phyloP scores from a whole-genome alignment of 2,888 invertebrate genomes.

The Ophion obscuratus region DNA sequence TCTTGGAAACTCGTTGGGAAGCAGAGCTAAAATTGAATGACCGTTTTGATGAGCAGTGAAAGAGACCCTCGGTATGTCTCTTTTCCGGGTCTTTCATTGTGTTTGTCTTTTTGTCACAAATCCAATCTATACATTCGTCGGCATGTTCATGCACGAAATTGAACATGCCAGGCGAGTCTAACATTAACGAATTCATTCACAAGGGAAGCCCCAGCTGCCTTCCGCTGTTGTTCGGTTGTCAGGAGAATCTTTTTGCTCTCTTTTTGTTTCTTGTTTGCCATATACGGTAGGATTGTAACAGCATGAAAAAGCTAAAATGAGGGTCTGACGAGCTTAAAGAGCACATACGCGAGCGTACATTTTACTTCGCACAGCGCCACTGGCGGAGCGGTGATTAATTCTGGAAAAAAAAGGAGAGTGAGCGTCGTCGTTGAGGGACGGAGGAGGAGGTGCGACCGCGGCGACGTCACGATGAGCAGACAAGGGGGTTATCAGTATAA shows the following conservation, averaged over 20 bases:
- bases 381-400: conserved; percentile 68
- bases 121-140: conserved; percentile 31
- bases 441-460: conserved; percentile 39
- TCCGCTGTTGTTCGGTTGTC: conserved; percentile 27
- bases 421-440: conserved; percentile 66
- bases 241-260: neutral
- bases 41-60: conserved; percentile 49
- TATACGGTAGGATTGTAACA: conserved; percentile 33
- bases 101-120: conserved; percentile 18
- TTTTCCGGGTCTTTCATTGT: neutral
- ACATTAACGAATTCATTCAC: conserved; percentile 58
- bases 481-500: conserved; percentile 78
- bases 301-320: conserved; percentile 56
- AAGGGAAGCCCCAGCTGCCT: conserved; percentile 22
- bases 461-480: conserved; percentile 61
- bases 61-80: neutral
- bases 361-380: conserved; percentile 42
- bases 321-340: conserved; percentile 61
- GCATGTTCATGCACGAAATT: conserved; percentile 37
- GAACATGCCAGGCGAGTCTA: conserved; percentile 14
- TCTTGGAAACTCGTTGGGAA: conserved; percentile 75
- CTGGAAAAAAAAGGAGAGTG: conserved; percentile 72
- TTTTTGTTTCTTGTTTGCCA: conserved; percentile 12
- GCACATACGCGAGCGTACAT: conserved; percentile 48
- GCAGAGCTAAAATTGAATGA: conserved; percentile 73